Conservation (phyloP, 2,797 vertebrate species). For the Pogonophryne albipinna region DNA sequence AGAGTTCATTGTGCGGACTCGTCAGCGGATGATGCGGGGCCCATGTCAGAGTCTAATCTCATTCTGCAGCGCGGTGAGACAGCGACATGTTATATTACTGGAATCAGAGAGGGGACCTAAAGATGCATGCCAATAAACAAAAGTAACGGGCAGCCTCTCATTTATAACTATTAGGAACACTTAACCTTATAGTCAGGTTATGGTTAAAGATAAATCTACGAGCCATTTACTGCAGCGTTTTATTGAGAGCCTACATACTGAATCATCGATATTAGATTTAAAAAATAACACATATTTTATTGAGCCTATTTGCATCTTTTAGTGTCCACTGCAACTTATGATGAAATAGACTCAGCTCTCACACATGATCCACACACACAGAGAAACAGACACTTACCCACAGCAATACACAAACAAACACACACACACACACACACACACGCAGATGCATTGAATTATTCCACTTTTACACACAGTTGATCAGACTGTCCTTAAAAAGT, state of each 20-base stretch:
- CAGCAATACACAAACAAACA: neutral
- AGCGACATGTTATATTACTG: constrained; percentile 76
- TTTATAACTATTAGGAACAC: constrained; percentile 85
- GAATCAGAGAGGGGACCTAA: constrained; percentile 68
- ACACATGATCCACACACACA: neutral
- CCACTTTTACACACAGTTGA: constrained; percentile 40
- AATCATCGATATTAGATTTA: constrained; percentile 75
- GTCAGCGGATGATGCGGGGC: constrained; percentile 70
- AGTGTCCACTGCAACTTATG: constrained; percentile 69
- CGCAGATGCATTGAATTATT: constrained; percentile 17
- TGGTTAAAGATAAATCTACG: constrained; percentile 75
- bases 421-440: constrained; percentile 8
- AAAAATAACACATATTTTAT: constrained; percentile 71
- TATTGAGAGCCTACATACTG: constrained; percentile 67
- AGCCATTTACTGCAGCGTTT: constrained; percentile 74
- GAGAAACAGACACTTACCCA: constrained; percentile 5
- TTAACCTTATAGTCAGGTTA: constrained; percentile 82
- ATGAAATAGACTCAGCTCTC: constrained; percentile 55
- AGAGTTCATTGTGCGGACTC: constrained; percentile 81
- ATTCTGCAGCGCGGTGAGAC: constrained; percentile 67
- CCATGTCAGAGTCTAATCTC: constrained; percentile 77
- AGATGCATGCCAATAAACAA: constrained; percentile 80
- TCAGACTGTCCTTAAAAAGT: constrained; percentile 35
- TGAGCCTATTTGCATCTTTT: constrained; percentile 75
- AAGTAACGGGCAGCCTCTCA: constrained; percentile 71